Evolutionary conservation across 2,888 invertebrate genomes (phyloP).

Genomic region (Thera britannica): DNA sequence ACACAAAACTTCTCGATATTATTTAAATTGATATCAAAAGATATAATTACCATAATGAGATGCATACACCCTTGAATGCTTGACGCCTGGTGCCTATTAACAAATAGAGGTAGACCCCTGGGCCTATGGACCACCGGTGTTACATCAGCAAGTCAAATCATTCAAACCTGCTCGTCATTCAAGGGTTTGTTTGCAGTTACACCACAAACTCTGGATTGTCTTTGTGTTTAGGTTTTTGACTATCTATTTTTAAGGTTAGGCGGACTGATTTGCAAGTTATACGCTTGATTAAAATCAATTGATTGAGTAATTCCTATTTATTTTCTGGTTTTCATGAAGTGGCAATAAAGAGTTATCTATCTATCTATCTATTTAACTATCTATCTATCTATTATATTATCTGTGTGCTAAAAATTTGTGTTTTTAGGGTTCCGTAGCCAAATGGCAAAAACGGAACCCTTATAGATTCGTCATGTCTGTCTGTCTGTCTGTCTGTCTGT

Average conservation of each 20-base stretch:
- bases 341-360: no score
- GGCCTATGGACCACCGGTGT: slow-evolving; percentile 71
- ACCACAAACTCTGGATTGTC: slow-evolving; percentile 10
- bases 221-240: slow-evolving; percentile 3
- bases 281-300: no score
- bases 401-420: no score
- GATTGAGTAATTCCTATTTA: no score
- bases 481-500: no score
- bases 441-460: no score
- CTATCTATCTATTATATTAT: no score
- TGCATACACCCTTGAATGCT: slow-evolving; percentile 34
- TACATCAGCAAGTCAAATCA: slow-evolving; percentile 76
- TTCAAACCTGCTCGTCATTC: slow-evolving; percentile 64
- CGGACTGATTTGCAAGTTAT: no score
- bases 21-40: slow-evolving; percentile 16
- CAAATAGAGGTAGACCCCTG: slow-evolving; percentile 62
- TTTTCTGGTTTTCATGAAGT: no score
- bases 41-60: slow-evolving; percentile 49
- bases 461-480: no score
- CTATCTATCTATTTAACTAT: no score
- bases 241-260: not conserved
- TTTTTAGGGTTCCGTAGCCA: no score
- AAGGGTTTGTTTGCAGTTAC: slow-evolving; percentile 46
- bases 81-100: slow-evolving; percentile 60
- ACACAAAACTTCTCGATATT: not conserved